Evolutionary conservation across 2,113 vertebrate genomes (phyloP).

Genomic region (Colius striatus): DNA sequence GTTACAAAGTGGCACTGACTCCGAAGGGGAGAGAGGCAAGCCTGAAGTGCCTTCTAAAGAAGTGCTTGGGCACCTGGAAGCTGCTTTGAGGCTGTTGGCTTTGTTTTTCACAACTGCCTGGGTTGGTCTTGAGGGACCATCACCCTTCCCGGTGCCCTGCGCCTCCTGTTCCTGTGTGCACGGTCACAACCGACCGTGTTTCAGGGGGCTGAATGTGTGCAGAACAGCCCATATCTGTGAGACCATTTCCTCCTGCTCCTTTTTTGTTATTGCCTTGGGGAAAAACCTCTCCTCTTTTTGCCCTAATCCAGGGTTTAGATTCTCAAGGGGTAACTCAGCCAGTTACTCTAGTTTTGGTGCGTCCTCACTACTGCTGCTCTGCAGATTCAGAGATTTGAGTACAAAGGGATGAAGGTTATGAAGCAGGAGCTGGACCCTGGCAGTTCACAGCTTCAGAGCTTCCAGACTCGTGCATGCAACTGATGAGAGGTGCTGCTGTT

Average conservation of each 20-base stretch:
- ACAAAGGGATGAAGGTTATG: fast-evolving
- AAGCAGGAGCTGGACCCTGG: background rate
- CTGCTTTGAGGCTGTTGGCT: background rate
- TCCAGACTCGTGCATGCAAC: fast-evolving
- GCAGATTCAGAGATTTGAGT: background rate
- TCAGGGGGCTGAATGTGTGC: background rate
- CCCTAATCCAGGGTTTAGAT: background rate
- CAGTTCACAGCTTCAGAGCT: background rate
- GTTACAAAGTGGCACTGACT: too few relatives aligned
- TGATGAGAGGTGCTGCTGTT: fast-evolving
- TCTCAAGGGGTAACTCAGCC: background rate
- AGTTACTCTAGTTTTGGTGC: background rate
- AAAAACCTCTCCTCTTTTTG: too few relatives aligned
- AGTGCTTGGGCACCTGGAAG: background rate
- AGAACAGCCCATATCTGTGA: too few relatives aligned
- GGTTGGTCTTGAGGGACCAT: background rate
- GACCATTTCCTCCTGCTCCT: background rate
- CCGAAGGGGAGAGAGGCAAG: fast-evolving
- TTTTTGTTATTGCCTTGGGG: too few relatives aligned
- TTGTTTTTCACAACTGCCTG: too few relatives aligned
- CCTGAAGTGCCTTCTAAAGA: background rate
- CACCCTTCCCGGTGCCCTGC: fast-evolving
- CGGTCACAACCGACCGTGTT: fast-evolving
- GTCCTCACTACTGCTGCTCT: background rate
- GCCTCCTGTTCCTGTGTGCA: fast-evolving